phyloP scores from a whole-genome alignment of 1,140 invertebrate genomes.

The Drosophila parvula region DNA sequence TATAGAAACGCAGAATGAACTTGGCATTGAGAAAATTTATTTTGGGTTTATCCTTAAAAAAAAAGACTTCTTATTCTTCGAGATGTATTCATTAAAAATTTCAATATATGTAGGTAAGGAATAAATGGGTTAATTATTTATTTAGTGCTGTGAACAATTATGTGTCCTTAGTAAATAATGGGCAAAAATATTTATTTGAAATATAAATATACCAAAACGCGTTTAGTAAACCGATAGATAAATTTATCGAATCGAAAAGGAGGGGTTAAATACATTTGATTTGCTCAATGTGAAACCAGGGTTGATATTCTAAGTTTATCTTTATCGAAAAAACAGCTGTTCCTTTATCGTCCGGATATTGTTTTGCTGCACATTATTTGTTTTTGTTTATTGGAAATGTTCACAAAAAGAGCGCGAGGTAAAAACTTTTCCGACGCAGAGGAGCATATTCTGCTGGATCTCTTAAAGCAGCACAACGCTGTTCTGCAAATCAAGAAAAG shows the following conservation, averaged over 20 bases:
- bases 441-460: constrained; percentile 3
- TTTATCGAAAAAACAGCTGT: constrained; percentile 18
- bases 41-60: not conserved
- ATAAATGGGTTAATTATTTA: not conserved
- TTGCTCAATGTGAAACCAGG: not conserved
- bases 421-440: constrained; percentile 17
- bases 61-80: too few relatives aligned
- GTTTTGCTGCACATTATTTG: not conserved
- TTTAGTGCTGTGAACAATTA: too few relatives aligned
- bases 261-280: not conserved
- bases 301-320: constrained; percentile 3
- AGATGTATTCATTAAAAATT: not conserved
- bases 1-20: constrained; percentile 7
- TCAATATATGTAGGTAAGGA: too few relatives aligned
- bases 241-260: not conserved
- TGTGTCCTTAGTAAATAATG: too few relatives aligned
- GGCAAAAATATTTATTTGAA: too few relatives aligned
- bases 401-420: constrained; percentile 7
- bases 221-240: not conserved
- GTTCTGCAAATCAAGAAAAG: constrained; percentile 11
- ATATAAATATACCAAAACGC: too few relatives aligned
- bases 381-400: constrained; percentile 5
- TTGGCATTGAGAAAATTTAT: not conserved
- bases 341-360: not conserved
- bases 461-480: constrained; percentile 5